Conservation (phyloP, 2,113 vertebrate genomes). For the Elanoides forficatus region DNA sequence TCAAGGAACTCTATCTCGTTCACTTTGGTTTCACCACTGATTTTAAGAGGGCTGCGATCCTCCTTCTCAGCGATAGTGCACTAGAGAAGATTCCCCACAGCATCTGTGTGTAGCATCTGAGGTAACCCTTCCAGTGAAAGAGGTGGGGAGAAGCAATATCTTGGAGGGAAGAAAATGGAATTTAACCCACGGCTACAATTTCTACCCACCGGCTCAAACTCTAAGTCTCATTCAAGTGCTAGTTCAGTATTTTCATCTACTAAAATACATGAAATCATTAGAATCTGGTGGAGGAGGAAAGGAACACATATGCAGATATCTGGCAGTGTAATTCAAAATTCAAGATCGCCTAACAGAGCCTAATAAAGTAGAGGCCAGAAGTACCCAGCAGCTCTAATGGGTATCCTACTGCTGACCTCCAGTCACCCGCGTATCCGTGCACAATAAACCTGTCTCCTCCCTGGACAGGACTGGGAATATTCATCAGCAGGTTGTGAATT, state of each 20-base stretch:
- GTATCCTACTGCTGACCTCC: not conserved
- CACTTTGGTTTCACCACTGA: not conserved
- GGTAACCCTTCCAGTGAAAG: not conserved
- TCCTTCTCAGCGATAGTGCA: not conserved
- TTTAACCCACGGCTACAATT: not conserved
- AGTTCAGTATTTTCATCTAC: not conserved
- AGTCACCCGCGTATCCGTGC: rapidly evolving
- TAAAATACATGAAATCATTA: not conserved
- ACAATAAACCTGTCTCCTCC: not conserved
- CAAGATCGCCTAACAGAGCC: not conserved
- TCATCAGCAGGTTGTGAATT: not conserved
- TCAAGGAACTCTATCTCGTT: not conserved
- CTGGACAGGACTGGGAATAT: rapidly evolving
- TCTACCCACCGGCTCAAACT: not conserved
- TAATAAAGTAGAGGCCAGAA: not conserved
- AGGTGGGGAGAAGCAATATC: not conserved
- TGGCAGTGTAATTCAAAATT: not conserved
- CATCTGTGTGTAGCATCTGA: not conserved
- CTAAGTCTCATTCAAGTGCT: not conserved
- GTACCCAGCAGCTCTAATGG: not conserved
- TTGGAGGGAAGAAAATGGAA: not conserved
- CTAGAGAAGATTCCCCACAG: not conserved
- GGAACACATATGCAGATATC: not conserved
- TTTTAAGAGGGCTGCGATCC: not conserved
- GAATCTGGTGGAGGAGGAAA: not conserved